Base-by-base conservation (phyloP, 2,797 vertebrate species). In the Carapus acus region DNA sequence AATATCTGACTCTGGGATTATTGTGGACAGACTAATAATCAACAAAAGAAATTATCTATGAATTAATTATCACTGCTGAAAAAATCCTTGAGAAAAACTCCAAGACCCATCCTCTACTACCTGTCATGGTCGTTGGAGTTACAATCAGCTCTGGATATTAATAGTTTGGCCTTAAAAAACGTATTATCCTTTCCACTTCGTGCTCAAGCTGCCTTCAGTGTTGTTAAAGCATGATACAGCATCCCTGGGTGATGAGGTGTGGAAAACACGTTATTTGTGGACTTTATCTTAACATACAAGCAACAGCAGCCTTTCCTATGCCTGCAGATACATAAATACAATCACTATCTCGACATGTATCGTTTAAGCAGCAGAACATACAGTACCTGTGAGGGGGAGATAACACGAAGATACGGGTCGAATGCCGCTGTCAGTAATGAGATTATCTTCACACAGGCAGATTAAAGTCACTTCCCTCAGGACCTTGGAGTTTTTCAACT, bases 91-190 rank as follows among this genome's bases (percentile, higher is more conserved):
- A n/a, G n/a, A n/a, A n/a, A n/a, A n/a, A n/a, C n/a, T n/a, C n/a
- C n/a, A n/a, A n/a, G n/a, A n/a, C 11, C 24, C 36, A 53, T 49
- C 15, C 24, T 41, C 12, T 36, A 11, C 24, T 27, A n/a, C 24
- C 8, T 27, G 4, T 27, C 24, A 27, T 5, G 8, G 14, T 8
- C 40, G 33, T 34, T 14, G 12, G 36, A 63, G 43, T 54, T 43
- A 31, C 36, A 72, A 77, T 78, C 67, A 76, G 64, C 66, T 43
- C 36, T 27, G 18, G 43, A 70, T 65, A 71, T 78, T 79, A 80
- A 84, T 82, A 71, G 59, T 82, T 81, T 84, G 78, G 77, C 75
- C 77, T 71, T 64, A 68, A 21, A n/a, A 4, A 63, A 71, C 63
- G 51, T 73, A 67, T 70, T 74, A 62, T 41, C 14, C 17, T 19